Evolutionary conservation across 2,797 vertebrate species (phyloP).

Genomic region (Scomberomorus guttatus): DNA sequence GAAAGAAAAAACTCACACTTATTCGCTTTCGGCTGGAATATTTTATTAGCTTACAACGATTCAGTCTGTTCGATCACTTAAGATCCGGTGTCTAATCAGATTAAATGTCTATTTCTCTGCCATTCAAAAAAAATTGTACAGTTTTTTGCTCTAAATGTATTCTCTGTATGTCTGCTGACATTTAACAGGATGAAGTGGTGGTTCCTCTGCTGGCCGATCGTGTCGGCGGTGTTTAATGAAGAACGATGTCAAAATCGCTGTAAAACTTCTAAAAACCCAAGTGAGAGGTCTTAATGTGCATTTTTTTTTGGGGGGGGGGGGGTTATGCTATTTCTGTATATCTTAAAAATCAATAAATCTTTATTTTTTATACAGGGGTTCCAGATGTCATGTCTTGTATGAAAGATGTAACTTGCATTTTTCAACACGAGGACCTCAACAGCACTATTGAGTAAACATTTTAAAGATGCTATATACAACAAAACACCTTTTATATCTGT

Average conservation of each 20-base stretch:
- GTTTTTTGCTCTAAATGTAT: not conserved
- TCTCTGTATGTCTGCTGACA: not conserved
- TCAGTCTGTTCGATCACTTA: no score
- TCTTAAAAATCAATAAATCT: not conserved
- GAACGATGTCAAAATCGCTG: no score
- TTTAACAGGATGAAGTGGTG: slow-evolving; percentile 42
- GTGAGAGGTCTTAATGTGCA: not conserved
- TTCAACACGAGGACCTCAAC: fast-evolving
- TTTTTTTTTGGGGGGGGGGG: not conserved
- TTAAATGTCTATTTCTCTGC: not conserved
- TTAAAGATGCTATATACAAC: not conserved
- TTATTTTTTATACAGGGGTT: fast-evolving
- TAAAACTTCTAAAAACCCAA: no score
- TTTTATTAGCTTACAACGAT: no score
- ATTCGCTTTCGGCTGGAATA: no score
- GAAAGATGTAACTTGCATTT: fast-evolving
- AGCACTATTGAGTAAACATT: not conserved
- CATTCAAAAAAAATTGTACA: not conserved
- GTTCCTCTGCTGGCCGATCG: slow-evolving; percentile 27
- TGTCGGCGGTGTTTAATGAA: no score
- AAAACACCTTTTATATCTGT: not conserved
- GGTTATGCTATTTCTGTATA: not conserved
- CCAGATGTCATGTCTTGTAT: fast-evolving
- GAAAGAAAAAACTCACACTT: no score
- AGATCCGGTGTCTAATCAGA: not conserved